Conservation (phyloP, 2,113 vertebrate genomes). For the Sylvia atricapilla region DNA sequence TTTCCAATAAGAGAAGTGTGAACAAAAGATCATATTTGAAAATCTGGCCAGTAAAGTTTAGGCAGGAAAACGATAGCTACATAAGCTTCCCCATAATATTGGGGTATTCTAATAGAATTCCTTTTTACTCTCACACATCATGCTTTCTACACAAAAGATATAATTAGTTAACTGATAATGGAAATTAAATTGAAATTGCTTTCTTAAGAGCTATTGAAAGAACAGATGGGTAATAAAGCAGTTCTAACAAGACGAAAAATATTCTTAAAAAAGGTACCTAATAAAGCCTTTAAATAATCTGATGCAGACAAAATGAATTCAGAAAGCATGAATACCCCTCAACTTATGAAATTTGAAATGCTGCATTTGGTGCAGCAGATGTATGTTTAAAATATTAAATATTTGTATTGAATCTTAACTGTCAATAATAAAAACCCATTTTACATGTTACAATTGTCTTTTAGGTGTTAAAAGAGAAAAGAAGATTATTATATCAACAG, state of each 20-base stretch:
- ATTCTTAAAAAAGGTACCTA: background rate
- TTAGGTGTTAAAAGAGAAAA: background rate
- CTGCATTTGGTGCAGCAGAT: background rate
- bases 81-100: background rate
- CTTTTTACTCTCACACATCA: background rate
- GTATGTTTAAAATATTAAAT: background rate
- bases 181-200: background rate
- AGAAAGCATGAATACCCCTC: background rate
- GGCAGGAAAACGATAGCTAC: background rate
- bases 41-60: background rate
- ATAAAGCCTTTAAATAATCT: background rate
- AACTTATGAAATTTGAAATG: background rate
- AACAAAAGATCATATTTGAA: background rate
- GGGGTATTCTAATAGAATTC: background rate
- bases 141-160: background rate
- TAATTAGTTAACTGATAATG: background rate
- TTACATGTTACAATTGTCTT: background rate
- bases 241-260: background rate
- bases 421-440: background rate
- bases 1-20: background rate
- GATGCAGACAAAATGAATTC: background rate
- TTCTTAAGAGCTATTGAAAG: background rate
- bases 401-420: background rate
- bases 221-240: background rate
- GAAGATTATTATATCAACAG: background rate